Base-by-base conservation (phyloP, 2,113 vertebrate genomes). In the Herpetotheres cachinnans region DNA sequence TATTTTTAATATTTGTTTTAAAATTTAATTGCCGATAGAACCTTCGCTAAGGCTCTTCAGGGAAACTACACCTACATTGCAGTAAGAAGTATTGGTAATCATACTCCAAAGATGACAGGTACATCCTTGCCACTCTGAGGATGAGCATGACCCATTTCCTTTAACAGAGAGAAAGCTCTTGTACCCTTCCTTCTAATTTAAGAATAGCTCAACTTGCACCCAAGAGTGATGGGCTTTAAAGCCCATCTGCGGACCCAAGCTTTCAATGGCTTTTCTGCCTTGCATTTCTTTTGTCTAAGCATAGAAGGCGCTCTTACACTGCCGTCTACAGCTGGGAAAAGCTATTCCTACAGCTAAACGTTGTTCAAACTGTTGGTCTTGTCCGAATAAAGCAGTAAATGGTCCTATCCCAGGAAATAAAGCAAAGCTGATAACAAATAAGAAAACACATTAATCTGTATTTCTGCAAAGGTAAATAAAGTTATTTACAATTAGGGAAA, bases 281-380 rank as follows among this genome's bases (percentile, higher is more conserved):
- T 61, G 74, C 25, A 42, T 92, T 96, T 87, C 56, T 63, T 52
- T 11, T 26, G 6, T 18, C 29, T 77, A 69, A 78, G 49, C 54
- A 34, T 89, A 91, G 95, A 89, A 95, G 93, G 92, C 63, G 81
- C 78, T 87, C 93, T 73, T 80, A 88, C 87, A 62, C 96, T 62
- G 86, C 27, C 4, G 7, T 79, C 91, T 27, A 34, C 67, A 44
- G 46, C 36, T 66, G 29, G n/a, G 67, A 52, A 69, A 52, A 13
- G 10, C 54, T 82, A 13, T 5, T 77, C 36, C 42, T 24, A 4
- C 54, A 80, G 49, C 70, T 36, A 11, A 77, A 8, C 4, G 1
- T 38, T 76, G 30, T 62, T 88, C 26, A 67, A 59, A 7, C 26
- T 62, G 27, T 17, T 78, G 47, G n/a, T 44, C 96, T 94, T 96